Evolutionary conservation across 30 jellyfish, hydroid and myxozoan genomes (phyloP), one percentile per base, ranked within the genome.

Genomic region (Hydractinia symbiolongicarpus): DNA sequence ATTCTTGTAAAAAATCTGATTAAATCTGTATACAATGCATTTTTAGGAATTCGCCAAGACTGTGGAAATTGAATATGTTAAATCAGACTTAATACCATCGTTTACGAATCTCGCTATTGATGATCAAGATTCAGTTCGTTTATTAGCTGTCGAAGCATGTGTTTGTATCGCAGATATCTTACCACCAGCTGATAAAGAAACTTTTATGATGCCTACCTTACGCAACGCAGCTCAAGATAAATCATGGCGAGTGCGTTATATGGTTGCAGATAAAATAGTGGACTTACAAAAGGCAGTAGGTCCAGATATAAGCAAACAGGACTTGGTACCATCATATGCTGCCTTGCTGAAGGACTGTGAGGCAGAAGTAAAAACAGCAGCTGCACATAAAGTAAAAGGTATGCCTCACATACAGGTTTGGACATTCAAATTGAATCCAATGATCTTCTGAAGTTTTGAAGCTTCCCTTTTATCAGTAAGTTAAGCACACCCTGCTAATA

Each of bases 331-430:
- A 54, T 84, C 97, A 50, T 91, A 86, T 73, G 91, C 95, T 13
- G 70, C 88, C 10, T 96, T 91, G 5, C 84, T 91, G 56, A 93
- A 93, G 68, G 99, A 93, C 52, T 67, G 91, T 64, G 99, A 93
- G 81, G 90, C 99, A 8, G 99, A 93, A 84, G 99, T 93, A 5
- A 93, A 88, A 77, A 93, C 99, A 11, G 96, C 96, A 15, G 99
- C 99, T 53, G 99, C 99, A 5, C 99, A 93, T 61, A 91, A 91
- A 83, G 98, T 91, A 70, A 91, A 91, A 91, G 98, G 98, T 90
- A 30, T 55, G 85, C 20, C 72, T 30, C 2, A 30, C 44, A 30
- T 30, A 30, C 2, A 30, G 44, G 44, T 30, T 30, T 30, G 44
- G 44, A 30, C 44, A 30, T 30, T 30, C 44, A 30, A 30, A 30